Evolutionary conservation across 2,797 vertebrate genomes (phyloP).

Genomic region (Melanotaenia nigrans): DNA sequence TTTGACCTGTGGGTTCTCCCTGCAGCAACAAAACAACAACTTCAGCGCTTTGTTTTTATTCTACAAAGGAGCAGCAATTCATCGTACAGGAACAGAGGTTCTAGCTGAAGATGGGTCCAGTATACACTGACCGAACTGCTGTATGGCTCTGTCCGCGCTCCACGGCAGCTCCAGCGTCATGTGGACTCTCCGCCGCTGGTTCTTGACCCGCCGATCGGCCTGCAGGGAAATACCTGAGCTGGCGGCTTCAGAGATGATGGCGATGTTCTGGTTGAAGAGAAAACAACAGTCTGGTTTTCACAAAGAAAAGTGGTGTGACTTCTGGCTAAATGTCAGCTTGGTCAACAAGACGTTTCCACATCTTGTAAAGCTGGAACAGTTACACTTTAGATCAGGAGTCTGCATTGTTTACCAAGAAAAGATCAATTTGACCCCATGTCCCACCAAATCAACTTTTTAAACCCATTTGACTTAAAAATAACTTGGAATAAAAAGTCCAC

Average conservation of each 20-base stretch:
- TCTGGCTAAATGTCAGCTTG: too few relatives aligned
- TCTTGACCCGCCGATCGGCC: constrained; percentile 95
- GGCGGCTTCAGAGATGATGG: constrained; percentile 98
- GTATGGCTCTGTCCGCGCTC: constrained; percentile 97
- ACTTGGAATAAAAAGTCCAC: too few relatives aligned
- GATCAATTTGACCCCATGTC: too few relatives aligned
- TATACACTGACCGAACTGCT: constrained; percentile 91
- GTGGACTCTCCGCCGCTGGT: constrained; percentile 94
- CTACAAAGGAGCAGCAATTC: background rate
- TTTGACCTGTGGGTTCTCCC: constrained; percentile 97
- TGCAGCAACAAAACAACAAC: background rate
- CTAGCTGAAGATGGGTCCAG: too few relatives aligned
- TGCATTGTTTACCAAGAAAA: too few relatives aligned
- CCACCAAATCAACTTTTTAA: too few relatives aligned
- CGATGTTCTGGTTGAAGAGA: constrained; percentile 88
- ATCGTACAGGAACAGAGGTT: too few relatives aligned
- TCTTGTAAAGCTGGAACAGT: too few relatives aligned
- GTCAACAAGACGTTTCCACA: too few relatives aligned
- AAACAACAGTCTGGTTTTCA: background rate
- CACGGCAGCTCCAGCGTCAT: constrained; percentile 98
- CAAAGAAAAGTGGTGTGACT: background rate
- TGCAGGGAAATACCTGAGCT: constrained; percentile 98
- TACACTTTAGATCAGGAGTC: too few relatives aligned
- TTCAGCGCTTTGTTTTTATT: background rate
- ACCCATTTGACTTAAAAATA: too few relatives aligned